Conservation (phyloP, 2,113 vertebrate species). For the Megaleporinus macrocephalus region DNA sequence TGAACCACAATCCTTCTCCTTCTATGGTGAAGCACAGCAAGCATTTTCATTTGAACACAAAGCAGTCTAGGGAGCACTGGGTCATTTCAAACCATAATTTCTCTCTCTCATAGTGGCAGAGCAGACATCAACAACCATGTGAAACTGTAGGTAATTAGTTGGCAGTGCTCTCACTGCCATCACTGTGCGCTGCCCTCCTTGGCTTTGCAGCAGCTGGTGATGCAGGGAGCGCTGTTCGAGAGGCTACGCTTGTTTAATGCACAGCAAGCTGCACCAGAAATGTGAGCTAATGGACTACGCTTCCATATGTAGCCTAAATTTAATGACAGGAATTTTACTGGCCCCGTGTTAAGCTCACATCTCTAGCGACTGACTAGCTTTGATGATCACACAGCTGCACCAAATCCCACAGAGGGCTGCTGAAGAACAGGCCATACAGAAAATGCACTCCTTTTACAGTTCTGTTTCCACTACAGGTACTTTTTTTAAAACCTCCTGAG, state of each 20-base stretch:
- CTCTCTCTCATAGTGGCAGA: neutral
- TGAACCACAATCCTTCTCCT: neutral
- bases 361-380: neutral
- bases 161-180: neutral
- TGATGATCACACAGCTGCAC: conserved; percentile 16
- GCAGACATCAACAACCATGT: neutral
- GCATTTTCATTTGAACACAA: neutral
- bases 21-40: neutral
- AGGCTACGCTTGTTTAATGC: conserved; percentile 7
- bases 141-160: conserved; percentile 24
- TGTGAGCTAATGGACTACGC: neutral
- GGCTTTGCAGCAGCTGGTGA: conserved; percentile 33
- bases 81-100: conserved; percentile 15
- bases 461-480: neutral
- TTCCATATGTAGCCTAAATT: conserved; percentile 19
- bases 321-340: conserved; percentile 14
- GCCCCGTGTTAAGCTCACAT: neutral
- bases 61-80: neutral
- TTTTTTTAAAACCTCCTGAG: too few species aligned
- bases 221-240: neutral
- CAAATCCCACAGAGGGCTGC: neutral
- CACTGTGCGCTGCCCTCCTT: neutral
- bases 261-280: neutral
- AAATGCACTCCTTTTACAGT: neutral
- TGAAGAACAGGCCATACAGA: neutral